Percentiles rank a stretch among this genome's conserved stretches.
Evolutionary conservation across 1,140 invertebrate species (phyloP).

Genomic region (Matsumurasca onukii): DNA sequence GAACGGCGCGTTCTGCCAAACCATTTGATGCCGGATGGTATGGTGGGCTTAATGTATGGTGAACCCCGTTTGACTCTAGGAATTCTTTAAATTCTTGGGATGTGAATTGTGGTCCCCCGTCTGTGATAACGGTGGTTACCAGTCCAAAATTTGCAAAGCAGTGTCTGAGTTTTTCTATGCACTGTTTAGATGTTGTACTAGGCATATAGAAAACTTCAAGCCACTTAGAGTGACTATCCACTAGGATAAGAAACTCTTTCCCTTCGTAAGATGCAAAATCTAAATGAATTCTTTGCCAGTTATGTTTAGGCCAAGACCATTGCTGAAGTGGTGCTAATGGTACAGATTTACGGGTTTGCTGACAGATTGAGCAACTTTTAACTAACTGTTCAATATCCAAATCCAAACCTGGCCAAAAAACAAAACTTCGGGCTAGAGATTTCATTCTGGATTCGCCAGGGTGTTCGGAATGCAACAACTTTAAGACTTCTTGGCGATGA

Average conservation of each 20-base stretch:
- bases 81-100: background rate
- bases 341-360: too few relatives aligned
- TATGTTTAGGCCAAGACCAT: too few relatives aligned
- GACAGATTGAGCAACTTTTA: too few relatives aligned
- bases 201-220: too few relatives aligned
- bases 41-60: too few relatives aligned
- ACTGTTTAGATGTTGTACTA: too few relatives aligned
- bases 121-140: background rate
- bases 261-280: background rate
- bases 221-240: conserved; percentile 1
- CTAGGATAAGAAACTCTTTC: background rate
- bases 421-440: conserved; percentile 43
- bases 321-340: too few relatives aligned
- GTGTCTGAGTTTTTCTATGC: background rate
- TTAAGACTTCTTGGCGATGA: conserved; percentile 38
- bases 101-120: too few relatives aligned
- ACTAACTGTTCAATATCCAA: too few relatives aligned
- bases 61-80: background rate
- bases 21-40: too few relatives aligned
- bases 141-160: background rate
- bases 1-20: background rate
- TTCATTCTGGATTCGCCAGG: conserved; percentile 48
- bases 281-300: conserved; percentile 6
- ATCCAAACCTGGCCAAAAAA: conserved; percentile 49
- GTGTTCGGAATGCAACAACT: conserved; percentile 46